A percentile compares a stretch with the other conserved stretches of the same genome.
Evolutionary conservation across 1,140 invertebrate genomes (phyloP).

Genomic region (Diabrotica undecimpunctata): DNA sequence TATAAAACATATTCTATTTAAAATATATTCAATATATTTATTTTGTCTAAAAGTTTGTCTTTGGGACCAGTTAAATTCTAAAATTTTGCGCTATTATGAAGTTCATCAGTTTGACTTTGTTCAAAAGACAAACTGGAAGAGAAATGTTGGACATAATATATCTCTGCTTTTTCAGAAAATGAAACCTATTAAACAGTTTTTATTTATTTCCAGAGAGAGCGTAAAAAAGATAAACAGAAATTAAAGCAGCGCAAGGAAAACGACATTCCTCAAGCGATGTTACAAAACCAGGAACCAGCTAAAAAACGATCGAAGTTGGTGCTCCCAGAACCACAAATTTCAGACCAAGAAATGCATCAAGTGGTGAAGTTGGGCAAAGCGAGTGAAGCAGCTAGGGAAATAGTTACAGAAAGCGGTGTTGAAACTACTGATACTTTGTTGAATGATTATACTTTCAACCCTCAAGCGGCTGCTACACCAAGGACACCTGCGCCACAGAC

Average conservation of each 20-base stretch:
- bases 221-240: slow-evolving; percentile 88
- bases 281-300: slow-evolving; percentile 85
- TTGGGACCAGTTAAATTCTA: no score
- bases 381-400: slow-evolving; percentile 89
- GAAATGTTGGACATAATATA: no score
- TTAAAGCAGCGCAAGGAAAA: slow-evolving; percentile 94
- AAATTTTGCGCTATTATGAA: no score
- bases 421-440: slow-evolving; percentile 82
- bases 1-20: no score
- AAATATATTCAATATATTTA: no score
- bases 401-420: slow-evolving; percentile 78
- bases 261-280: slow-evolving; percentile 88
- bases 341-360: slow-evolving; percentile 86
- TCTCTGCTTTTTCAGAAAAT: no score
- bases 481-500: slow-evolving; percentile 77
- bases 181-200: no score
- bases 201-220: slow-evolving; percentile 56
- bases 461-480: slow-evolving; percentile 73
- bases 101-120: no score
- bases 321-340: slow-evolving; percentile 94
- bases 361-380: slow-evolving; percentile 96
- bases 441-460: slow-evolving; percentile 87
- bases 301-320: slow-evolving; percentile 95
- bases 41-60: no score
- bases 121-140: no score